Evolutionary conservation across 2,797 vertebrate genomes (phyloP).

Genomic region (Gymnoscopelus microlampas): DNA sequence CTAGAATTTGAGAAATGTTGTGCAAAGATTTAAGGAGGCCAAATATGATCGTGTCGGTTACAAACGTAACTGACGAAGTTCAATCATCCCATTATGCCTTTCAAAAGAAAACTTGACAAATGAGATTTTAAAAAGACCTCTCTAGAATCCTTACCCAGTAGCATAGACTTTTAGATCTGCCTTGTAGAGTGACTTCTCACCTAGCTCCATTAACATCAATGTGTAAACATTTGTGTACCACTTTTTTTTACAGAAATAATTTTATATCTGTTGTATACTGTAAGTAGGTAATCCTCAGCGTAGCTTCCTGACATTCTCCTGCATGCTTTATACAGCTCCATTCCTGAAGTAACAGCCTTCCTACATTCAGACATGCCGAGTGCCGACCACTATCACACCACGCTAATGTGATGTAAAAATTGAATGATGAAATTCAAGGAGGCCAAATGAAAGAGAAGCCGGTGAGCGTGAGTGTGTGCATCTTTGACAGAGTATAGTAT

Average conservation of each 20-base stretch:
- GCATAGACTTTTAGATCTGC: background rate
- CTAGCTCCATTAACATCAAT: slow-evolving; percentile 23
- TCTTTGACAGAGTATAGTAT: slow-evolving; percentile 22
- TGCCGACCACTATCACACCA: slow-evolving; percentile 66
- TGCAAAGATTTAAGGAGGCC: slow-evolving; percentile 17
- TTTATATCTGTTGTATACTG: too few relatives aligned
- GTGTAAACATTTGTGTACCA: too few relatives aligned
- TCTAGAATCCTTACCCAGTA: background rate
- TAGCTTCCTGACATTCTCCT: slow-evolving; percentile 49
- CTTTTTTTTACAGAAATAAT: too few relatives aligned
- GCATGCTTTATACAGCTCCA: slow-evolving; percentile 80
- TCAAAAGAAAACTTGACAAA: slow-evolving; percentile 3
- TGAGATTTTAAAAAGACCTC: background rate
- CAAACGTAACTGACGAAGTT: background rate
- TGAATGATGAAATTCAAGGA: slow-evolving; percentile 85
- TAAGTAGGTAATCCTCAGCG: background rate
- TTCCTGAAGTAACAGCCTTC: slow-evolving; percentile 75
- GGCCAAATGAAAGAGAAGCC: slow-evolving; percentile 82
- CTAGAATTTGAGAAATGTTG: slow-evolving; percentile 35
- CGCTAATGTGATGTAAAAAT: slow-evolving; percentile 82
- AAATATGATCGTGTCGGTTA: slow-evolving; percentile 1
- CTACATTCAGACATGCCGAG: slow-evolving; percentile 58
- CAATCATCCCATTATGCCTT: slow-evolving; percentile 2
- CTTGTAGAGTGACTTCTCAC: slow-evolving; percentile 13
- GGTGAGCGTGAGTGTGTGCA: slow-evolving; percentile 51